These are phyloP conservation scores for Nudaria mundana DNA, from an alignment of 2,888 invertebrate genomes.

Conservation along the genomic window DNA sequence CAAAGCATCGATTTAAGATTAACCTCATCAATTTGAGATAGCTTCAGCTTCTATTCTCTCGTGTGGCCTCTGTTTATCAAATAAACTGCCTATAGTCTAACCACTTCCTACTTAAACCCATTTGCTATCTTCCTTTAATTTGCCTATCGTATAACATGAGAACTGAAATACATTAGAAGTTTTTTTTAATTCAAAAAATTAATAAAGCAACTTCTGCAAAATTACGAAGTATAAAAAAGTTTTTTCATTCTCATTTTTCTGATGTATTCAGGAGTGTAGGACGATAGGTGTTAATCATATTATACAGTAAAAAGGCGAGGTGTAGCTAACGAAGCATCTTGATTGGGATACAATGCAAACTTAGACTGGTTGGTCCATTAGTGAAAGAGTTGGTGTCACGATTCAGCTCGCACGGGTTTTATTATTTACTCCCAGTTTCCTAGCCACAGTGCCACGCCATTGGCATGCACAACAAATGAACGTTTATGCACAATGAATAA, in stretches of 20 bases:
- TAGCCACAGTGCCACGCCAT: conserved; percentile 53
- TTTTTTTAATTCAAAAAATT: too few relatives aligned
- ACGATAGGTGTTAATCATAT: conserved; percentile 37
- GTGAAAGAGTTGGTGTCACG: conserved; percentile 76
- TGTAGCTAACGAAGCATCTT: conserved; percentile 67
- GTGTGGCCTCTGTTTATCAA: too few relatives aligned
- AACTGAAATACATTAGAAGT: background rate
- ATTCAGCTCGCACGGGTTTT: conserved; percentile 64
- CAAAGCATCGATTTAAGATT: conserved; percentile 68
- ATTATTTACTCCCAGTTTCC: conserved; percentile 72
- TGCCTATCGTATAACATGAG: background rate
- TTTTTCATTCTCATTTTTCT: too few relatives aligned
- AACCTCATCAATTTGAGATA: conserved; percentile 69
- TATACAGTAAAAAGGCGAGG: conserved; percentile 60
- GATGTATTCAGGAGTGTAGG: too few relatives aligned
- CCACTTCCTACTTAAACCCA: conserved; percentile 20
- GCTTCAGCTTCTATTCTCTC: conserved; percentile 55
- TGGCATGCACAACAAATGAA: conserved; percentile 59
- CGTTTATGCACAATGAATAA: conserved; percentile 54
- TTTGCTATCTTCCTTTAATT: background rate
- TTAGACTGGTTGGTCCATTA: conserved; percentile 69
- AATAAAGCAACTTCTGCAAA: too few relatives aligned
- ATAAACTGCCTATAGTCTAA: too few relatives aligned
- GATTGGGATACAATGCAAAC: conserved; percentile 67
- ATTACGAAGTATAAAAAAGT: too few relatives aligned